Conservation (phyloP, 1,140 invertebrate genomes). For the Neodiprion fabricii region DNA sequence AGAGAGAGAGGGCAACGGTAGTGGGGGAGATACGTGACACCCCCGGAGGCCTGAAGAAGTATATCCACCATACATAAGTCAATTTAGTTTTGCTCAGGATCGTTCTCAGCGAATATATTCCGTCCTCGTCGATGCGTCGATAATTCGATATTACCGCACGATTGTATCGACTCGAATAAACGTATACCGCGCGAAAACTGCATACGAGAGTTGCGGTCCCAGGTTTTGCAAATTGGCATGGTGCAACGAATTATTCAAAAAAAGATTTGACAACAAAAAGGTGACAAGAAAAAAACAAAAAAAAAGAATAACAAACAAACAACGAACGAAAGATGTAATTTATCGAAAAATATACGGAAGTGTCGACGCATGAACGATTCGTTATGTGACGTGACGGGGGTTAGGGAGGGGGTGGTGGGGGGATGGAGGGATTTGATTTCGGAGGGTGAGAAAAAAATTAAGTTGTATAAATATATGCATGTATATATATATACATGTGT, state of each 20-base stretch:
- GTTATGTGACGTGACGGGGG: constrained; percentile 33
- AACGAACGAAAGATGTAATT: background rate
- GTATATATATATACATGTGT: no score
- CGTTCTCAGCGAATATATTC: background rate
- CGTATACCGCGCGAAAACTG: no score
- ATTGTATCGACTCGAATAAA: no score
- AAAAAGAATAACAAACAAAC: no score
- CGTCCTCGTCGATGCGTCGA: no score
- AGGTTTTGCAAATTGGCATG: no score
- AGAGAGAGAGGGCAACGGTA: constrained; percentile 25
- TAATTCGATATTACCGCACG: no score
- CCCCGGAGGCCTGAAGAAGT: constrained; percentile 33
- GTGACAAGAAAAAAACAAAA: no score
- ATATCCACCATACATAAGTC: background rate
- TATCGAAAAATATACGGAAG: constrained; percentile 36
- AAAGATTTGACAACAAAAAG: no score
- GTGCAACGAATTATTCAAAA: no score
- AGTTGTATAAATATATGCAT: no score
- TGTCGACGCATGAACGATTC: constrained; percentile 14
- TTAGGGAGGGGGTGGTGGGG: constrained; percentile 24
- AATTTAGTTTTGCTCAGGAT: constrained; percentile 50
- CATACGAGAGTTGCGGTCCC: no score
- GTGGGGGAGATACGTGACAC: constrained; percentile 41
- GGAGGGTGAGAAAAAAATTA: constrained; percentile 36
- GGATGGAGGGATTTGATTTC: constrained; percentile 28